Conservation (phyloP, 2,113 vertebrate species). For the Toxostoma redivivum region DNA sequence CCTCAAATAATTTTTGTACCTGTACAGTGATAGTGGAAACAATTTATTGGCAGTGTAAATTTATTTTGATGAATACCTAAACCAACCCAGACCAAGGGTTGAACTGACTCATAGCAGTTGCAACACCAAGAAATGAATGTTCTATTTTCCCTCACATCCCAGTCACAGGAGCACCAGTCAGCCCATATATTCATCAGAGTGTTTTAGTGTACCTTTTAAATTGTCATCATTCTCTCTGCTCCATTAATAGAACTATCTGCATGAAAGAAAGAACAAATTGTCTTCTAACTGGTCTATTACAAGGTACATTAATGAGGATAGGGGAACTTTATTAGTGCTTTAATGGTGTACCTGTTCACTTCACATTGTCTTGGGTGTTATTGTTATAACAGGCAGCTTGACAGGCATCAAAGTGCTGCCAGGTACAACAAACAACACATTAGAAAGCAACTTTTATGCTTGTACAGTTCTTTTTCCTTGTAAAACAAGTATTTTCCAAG, state of each 20-base stretch:
- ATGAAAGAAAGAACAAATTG: constrained; percentile 56
- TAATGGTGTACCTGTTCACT: not conserved
- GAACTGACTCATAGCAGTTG: not conserved
- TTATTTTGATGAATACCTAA: not conserved
- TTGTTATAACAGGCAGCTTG: not conserved
- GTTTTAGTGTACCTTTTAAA: constrained; percentile 52
- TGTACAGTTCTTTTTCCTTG: not conserved
- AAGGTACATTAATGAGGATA: constrained; percentile 56
- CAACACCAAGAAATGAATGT: not conserved
- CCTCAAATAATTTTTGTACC: not conserved
- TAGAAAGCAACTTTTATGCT: not conserved
- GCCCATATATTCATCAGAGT: constrained; percentile 13
- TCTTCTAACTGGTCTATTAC: constrained; percentile 47
- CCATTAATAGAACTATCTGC: constrained; percentile 47
- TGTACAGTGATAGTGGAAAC: not conserved
- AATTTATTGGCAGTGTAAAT: not conserved
- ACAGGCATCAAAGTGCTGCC: not conserved
- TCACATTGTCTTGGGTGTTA: not conserved
- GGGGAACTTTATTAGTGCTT: constrained; percentile 29
- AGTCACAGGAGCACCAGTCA: not conserved
- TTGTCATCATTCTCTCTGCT: constrained; percentile 36
- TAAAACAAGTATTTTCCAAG: not conserved
- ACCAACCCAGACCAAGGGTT: not conserved
- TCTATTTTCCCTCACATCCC: not conserved
- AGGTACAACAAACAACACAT: not conserved